Evolutionary conservation across 2,797 vertebrate species (phyloP).

Genomic region (Hippopotamyrus pictus): DNA sequence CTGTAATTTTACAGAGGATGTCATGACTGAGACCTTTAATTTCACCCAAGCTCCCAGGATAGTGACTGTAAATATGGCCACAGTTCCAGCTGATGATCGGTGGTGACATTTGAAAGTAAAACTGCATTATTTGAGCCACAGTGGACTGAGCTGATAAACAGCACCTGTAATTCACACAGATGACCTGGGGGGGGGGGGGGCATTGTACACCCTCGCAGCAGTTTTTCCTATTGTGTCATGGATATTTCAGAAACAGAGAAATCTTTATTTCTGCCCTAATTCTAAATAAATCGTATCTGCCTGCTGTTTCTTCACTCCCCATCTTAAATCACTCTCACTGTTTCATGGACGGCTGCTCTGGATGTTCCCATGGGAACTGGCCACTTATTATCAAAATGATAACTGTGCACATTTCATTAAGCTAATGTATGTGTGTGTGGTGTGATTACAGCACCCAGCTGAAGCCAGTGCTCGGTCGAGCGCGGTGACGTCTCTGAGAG

Average conservation of each 20-base stretch:
- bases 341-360: not conserved
- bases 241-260: not conserved
- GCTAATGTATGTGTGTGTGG: not conserved
- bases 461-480: not conserved
- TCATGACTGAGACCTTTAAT: not conserved
- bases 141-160: not conserved
- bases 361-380: not conserved
- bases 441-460: not conserved
- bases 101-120: not conserved
- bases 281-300: not conserved
- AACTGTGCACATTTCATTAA: constrained; percentile 13
- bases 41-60: not conserved
- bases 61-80: constrained; percentile 2
- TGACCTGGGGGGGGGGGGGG: not conserved
- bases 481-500: not conserved
- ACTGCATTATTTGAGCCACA: not conserved
- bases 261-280: not conserved
- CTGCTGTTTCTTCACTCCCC: not conserved
- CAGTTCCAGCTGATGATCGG: not conserved
- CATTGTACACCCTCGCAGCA: not conserved
- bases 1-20: not conserved
- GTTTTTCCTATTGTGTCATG: not conserved
- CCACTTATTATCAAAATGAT: not conserved
- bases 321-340: not conserved
- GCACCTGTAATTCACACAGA: not conserved